Percentiles rank a stretch among this genome's conserved stretches.
Evolutionary conservation across 1,140 invertebrate species (phyloP).

Genomic region (Lepidurus couesii): DNA sequence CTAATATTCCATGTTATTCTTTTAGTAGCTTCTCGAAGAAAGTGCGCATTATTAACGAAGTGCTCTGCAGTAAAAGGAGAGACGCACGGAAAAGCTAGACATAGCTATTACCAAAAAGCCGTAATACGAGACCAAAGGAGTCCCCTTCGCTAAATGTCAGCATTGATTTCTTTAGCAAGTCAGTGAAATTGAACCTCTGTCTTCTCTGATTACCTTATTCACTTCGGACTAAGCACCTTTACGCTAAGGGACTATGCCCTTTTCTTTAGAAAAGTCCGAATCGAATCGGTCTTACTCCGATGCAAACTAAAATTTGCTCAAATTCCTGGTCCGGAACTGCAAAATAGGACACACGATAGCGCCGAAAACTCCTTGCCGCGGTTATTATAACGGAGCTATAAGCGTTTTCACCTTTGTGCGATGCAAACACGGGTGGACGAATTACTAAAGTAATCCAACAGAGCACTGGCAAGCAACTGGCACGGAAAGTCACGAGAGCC

Average conservation of each 20-base stretch:
- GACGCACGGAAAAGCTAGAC: neutral
- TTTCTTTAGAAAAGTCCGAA: neutral
- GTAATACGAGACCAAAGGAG: neutral
- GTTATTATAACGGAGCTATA: neutral
- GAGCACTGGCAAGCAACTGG: slow-evolving; percentile 9
- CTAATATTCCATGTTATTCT: no score
- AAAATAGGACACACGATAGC: neutral
- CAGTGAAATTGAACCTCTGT: neutral
- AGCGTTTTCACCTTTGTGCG: neutral
- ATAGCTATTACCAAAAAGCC: neutral
- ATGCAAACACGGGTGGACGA: neutral
- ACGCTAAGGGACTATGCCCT: neutral
- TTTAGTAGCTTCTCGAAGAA: neutral
- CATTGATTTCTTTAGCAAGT: slow-evolving; percentile 19
- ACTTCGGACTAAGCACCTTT: neutral
- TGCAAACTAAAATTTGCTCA: neutral
- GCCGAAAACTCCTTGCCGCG: neutral
- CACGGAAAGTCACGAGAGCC: slow-evolving; percentile 17
- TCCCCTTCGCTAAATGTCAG: neutral
- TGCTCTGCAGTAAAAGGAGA: neutral
- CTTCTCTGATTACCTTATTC: neutral
- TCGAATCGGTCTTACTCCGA: neutral
- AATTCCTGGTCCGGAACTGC: neutral
- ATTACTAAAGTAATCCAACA: neutral
- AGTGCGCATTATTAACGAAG: neutral